Percentiles rank a stretch among this genome's conserved stretches.
These are phyloP conservation scores for Hyposoter didymator DNA, from an alignment of 2,888 invertebrate species.

Conservation along the genomic window DNA sequence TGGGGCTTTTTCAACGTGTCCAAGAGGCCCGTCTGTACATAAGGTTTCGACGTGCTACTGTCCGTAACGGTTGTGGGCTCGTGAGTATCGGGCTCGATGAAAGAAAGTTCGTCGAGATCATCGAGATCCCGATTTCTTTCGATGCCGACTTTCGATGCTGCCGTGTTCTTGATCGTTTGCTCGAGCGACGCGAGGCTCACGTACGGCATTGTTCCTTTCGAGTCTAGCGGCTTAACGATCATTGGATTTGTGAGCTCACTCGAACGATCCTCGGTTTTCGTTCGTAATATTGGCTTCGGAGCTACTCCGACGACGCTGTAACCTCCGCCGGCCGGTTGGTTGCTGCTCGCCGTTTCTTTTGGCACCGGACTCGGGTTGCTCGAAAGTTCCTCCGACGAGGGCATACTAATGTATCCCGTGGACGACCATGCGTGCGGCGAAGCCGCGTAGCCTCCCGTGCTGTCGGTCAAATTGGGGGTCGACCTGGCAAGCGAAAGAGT, in stretches of 20 bases:
- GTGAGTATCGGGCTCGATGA: conserved; percentile 67
- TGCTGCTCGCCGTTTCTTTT: conserved; percentile 72
- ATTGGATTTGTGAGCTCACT: conserved; percentile 58
- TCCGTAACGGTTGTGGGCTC: conserved; percentile 60
- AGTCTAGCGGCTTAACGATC: conserved; percentile 68
- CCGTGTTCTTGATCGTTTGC: conserved; percentile 73
- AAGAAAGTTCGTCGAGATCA: conserved; percentile 68
- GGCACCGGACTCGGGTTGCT: conserved; percentile 80
- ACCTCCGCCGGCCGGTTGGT: conserved; percentile 51
- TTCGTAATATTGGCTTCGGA: conserved; percentile 70
- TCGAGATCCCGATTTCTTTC: conserved; percentile 73
- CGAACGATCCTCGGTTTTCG: conserved; percentile 72
- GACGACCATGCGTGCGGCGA: conserved; percentile 81
- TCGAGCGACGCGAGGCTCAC: conserved; percentile 78
- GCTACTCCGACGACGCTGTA: conserved; percentile 79
- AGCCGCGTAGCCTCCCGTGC: conserved; percentile 75
- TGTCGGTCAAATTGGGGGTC: conserved; percentile 81
- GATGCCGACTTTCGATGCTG: conserved; percentile 34
- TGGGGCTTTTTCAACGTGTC: conserved; percentile 71
- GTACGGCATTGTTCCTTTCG: conserved; percentile 74
- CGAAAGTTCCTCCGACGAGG: conserved; percentile 79
- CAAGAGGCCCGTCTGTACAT: conserved; percentile 78
- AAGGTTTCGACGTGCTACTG: conserved; percentile 74
- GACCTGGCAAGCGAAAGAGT: conserved; percentile 80
- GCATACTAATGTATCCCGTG: conserved; percentile 81